Evolutionary conservation across 2,113 vertebrate species (phyloP).

Genomic region (Lagopus muta): DNA sequence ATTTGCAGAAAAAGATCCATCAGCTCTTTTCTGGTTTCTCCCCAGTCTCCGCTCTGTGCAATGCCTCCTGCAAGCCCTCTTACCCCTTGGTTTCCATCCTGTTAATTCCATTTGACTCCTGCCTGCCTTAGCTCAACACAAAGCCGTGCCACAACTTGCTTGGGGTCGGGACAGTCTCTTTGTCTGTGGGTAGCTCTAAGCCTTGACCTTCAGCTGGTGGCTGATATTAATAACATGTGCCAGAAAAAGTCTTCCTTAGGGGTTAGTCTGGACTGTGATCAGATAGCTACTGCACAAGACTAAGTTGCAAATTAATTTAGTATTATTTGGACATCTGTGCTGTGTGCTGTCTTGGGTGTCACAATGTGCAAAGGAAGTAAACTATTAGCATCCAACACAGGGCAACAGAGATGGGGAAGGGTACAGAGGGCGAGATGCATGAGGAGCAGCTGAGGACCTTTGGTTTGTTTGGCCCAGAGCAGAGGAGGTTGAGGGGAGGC

Average conservation of each 20-base stretch:
- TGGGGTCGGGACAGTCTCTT: background rate
- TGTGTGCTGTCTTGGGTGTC: background rate
- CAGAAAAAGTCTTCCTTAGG: background rate
- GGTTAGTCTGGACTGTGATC: background rate
- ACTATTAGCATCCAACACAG: background rate
- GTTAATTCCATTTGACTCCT: background rate
- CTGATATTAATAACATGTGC: rapidly evolving
- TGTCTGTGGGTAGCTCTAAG: background rate
- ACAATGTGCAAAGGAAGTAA: background rate
- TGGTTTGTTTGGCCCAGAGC: no score
- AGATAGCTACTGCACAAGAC: background rate
- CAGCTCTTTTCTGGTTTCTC: background rate
- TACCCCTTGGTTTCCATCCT: rapidly evolving
- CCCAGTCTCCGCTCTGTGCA: rapidly evolving
- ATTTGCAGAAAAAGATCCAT: background rate
- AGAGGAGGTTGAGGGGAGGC: no score
- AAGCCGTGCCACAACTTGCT: background rate
- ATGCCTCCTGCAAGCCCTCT: background rate
- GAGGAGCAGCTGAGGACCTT: no score
- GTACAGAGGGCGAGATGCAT: no score
- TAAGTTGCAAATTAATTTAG: slow-evolving; percentile 24
- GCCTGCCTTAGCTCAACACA: background rate
- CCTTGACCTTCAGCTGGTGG: background rate
- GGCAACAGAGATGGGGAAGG: no score
- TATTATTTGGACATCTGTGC: background rate